Conservation (phyloP, 1,140 invertebrate species). For the Calephelis nemesis region DNA sequence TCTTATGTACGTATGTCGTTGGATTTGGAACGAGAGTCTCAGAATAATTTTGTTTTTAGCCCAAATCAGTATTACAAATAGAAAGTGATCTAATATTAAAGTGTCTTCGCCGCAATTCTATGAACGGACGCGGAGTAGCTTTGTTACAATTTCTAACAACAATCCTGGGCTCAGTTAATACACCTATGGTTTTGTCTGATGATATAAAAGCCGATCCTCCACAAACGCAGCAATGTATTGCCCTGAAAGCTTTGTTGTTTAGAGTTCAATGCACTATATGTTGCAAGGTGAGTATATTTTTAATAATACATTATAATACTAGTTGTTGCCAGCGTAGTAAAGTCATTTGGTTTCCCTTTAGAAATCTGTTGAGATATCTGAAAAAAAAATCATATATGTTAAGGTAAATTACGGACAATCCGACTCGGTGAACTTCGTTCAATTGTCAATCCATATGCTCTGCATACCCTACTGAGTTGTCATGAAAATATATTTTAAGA, state of each 20-base stretch:
- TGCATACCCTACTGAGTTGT: no score
- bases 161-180: slow-evolving; percentile 45
- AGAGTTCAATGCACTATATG: slow-evolving; percentile 63
- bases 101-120: slow-evolving; percentile 49
- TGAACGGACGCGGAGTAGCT: slow-evolving; percentile 47
- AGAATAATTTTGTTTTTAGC: slow-evolving; percentile 39
- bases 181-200: slow-evolving; percentile 50
- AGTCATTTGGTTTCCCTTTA: no score
- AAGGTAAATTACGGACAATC: no score
- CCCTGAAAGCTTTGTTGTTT: slow-evolving; percentile 63
- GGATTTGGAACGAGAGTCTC: background rate
- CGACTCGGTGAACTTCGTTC: no score
- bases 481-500: no score
- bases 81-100: slow-evolving; percentile 54
- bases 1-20: no score
- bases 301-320: background rate
- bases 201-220: slow-evolving; percentile 29
- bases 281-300: slow-evolving; percentile 44
- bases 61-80: slow-evolving; percentile 55
- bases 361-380: no score
- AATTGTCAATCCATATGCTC: no score
- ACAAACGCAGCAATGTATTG: slow-evolving; percentile 40
- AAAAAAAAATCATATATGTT: no score
- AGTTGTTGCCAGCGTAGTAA: no score
- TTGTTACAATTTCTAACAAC: slow-evolving; percentile 53